phyloP scores from a whole-genome alignment of 23 tunicate species.

The Ascidia mentula region DNA sequence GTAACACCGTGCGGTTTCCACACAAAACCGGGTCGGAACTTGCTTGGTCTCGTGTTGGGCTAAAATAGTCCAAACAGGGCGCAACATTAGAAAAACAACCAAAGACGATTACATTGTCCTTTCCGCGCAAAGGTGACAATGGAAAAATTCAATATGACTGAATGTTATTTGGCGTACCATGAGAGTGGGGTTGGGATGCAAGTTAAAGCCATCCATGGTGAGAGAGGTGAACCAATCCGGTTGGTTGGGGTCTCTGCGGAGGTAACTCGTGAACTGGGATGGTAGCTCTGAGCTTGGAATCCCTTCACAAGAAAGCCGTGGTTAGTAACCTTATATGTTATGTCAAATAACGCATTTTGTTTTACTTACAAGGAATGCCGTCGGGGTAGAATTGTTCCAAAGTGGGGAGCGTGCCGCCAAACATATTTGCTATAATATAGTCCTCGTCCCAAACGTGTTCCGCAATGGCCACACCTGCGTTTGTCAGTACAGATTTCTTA shows the following conservation, averaged over 20 bases:
- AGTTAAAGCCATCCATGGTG: not conserved
- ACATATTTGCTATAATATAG: slow-evolving; percentile 39
- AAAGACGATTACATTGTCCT: too few species aligned
- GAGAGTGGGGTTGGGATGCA: slow-evolving; percentile 29
- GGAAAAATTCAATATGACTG: too few species aligned
- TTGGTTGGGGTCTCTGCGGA: slow-evolving; percentile 23
- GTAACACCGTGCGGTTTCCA: slow-evolving; percentile 81
- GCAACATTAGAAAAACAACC: too few species aligned
- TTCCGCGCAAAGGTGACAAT: too few species aligned
- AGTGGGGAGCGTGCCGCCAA: slow-evolving; percentile 55
- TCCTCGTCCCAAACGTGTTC: slow-evolving; percentile 67
- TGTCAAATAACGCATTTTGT: not conserved
- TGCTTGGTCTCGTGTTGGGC: slow-evolving; percentile 26
- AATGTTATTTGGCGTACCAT: slow-evolving; percentile 38
- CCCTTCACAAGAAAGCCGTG: too few species aligned
- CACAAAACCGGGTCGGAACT: slow-evolving; percentile 42
- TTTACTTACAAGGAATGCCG: slow-evolving; percentile 81
- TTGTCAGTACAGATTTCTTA: not conserved
- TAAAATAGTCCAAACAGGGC: slow-evolving; percentile 8
- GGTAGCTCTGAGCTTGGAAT: slow-evolving; percentile 28
- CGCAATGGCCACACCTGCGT: slow-evolving; percentile 62
- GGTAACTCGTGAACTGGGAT: slow-evolving; percentile 2
- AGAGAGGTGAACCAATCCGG: slow-evolving; percentile 33
- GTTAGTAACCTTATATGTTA: too few species aligned
- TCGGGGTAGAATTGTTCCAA: slow-evolving; percentile 59